Percentiles rank a stretch among this genome's conserved stretches.
Evolutionary conservation across 2,113 vertebrate species (phyloP).

Genomic region (Vidua macroura): DNA sequence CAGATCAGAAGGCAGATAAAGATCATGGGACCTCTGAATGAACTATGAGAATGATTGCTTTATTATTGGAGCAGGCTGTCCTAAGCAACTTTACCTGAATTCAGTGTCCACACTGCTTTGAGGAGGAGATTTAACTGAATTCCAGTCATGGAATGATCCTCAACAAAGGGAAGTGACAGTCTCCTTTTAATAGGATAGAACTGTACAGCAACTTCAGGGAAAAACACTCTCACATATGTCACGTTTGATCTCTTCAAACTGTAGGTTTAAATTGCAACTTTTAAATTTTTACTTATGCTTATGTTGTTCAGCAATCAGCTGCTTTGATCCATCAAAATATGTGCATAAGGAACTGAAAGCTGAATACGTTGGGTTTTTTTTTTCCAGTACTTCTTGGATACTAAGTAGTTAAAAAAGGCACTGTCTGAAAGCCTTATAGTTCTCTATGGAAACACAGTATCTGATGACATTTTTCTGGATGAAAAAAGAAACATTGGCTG

Average conservation of each 20-base stretch:
- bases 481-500: constrained; percentile 4
- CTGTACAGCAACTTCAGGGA: not conserved
- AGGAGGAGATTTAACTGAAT: not conserved
- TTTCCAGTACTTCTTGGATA: not conserved
- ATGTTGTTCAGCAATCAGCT: not conserved
- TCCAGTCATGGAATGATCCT: not conserved
- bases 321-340: not conserved
- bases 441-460: constrained; percentile 8
- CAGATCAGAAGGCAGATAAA: not conserved
- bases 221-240: not conserved
- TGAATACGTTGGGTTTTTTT: not conserved
- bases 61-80: not conserved
- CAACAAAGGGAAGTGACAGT: not conserved
- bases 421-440: not conserved
- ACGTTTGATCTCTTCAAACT: not conserved
- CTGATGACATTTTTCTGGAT: constrained; percentile 12
- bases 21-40: not conserved
- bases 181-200: not conserved
- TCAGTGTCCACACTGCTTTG: not conserved
- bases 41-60: not conserved
- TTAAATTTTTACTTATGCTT: not conserved
- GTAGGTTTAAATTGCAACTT: not conserved
- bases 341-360: not conserved
- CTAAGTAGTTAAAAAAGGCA: not conserved
- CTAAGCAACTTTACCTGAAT: not conserved